Conservation (phyloP, 1,140 invertebrate species). For the Philotrypesis tridentata region DNA sequence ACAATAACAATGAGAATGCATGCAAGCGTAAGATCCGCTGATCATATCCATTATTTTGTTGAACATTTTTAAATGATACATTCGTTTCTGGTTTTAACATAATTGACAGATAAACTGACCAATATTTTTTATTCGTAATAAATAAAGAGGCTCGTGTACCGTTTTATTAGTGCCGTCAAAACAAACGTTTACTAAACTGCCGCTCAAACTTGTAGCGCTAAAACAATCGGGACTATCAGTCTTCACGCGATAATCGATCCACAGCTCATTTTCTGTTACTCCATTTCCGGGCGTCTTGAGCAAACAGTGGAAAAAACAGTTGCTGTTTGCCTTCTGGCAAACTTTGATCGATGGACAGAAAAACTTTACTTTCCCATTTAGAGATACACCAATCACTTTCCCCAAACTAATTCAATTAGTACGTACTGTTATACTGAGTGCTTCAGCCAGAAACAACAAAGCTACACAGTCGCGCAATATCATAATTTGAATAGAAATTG, state of each 20-base stretch:
- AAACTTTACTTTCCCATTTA: background rate
- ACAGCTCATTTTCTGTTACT: background rate
- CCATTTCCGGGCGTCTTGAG: background rate
- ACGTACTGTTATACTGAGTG: background rate
- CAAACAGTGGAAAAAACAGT: background rate
- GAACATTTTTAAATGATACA: too few relatives aligned
- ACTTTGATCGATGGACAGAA: background rate
- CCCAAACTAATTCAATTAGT: background rate
- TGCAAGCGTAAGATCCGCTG: too few relatives aligned
- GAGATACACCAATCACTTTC: background rate
- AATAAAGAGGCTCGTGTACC: background rate
- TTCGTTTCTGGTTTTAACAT: too few relatives aligned
- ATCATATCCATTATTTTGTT: too few relatives aligned
- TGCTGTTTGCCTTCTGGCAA: background rate
- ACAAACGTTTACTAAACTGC: conserved; percentile 8
- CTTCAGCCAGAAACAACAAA: background rate
- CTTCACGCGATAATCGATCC: conserved; percentile 26
- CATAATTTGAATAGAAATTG: too few relatives aligned
- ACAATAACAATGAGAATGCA: too few relatives aligned
- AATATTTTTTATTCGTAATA: too few relatives aligned
- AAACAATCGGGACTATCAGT: background rate
- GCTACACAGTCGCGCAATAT: background rate
- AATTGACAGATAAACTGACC: too few relatives aligned
- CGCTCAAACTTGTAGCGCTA: conserved; percentile 16
- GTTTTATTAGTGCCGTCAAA: background rate